Conservation (phyloP, 2,113 vertebrate species). For the Dryoscopus gambensis region DNA sequence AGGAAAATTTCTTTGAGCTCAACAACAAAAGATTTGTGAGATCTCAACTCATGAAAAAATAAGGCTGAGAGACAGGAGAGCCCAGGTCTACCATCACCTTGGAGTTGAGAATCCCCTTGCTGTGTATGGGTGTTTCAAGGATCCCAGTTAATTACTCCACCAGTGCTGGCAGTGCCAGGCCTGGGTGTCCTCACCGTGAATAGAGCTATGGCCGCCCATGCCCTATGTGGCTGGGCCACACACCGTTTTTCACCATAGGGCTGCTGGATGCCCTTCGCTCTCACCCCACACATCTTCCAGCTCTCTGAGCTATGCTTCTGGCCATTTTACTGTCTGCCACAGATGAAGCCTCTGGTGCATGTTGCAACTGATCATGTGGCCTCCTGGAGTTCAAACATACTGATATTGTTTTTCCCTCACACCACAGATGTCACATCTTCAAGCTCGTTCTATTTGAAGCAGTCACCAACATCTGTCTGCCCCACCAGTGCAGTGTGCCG, state of each 20-base stretch:
- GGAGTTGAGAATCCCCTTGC: not conserved
- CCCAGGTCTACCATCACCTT: not conserved
- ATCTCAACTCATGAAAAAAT: not conserved
- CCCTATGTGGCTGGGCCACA: not conserved
- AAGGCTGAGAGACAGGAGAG: not conserved
- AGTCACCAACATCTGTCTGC: not conserved
- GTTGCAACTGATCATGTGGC: rapidly evolving
- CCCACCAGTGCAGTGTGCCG: not conserved
- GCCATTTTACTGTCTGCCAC: not conserved
- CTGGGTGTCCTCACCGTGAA: not conserved
- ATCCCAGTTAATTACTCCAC: not conserved
- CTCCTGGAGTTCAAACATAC: not conserved
- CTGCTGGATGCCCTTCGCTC: not conserved
- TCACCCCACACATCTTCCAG: not conserved
- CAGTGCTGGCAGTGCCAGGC: not conserved
- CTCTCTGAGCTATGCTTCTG: not conserved
- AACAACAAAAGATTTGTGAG: not conserved
- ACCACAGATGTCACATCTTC: not conserved
- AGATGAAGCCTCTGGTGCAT: not conserved
- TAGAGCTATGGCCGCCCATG: not conserved
- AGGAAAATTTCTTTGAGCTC: not conserved
- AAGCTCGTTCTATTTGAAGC: not conserved
- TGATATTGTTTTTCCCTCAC: not conserved
- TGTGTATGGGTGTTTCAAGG: not conserved
- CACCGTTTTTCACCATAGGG: not conserved